Evolutionary conservation across 2,888 invertebrate genomes (phyloP).

Genomic region (Caenorhabditis parvicauda): DNA sequence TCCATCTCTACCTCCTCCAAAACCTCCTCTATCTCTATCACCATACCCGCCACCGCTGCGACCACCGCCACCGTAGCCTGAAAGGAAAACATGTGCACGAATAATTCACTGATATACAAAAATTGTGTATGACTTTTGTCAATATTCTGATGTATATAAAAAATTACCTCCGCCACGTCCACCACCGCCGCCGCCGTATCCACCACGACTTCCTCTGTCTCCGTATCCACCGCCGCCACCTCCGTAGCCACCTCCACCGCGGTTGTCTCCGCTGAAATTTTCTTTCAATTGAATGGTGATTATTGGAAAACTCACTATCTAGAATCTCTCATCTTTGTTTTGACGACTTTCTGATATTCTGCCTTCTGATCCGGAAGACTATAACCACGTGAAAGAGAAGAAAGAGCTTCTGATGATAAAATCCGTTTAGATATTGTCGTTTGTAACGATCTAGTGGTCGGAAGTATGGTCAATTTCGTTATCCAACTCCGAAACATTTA

Average conservation of each 20-base stretch:
- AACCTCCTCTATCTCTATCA: constrained; percentile 23
- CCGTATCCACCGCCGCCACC: constrained; percentile 10
- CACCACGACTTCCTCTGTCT: constrained; percentile 17
- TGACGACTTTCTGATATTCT: constrained; percentile 29
- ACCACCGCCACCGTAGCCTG: constrained; percentile 15
- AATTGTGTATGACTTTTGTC: not conserved
- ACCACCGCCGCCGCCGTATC: constrained; percentile 20
- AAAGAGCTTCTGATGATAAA: constrained; percentile 21
- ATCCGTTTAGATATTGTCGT: constrained; percentile 19
- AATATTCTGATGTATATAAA: too few relatives aligned
- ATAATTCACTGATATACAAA: not conserved
- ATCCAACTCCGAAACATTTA: too few relatives aligned
- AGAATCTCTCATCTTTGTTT: constrained; percentile 31
- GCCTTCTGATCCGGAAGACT: constrained; percentile 32
- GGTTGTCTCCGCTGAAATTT: too few relatives aligned
- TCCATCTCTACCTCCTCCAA: constrained; percentile 35
- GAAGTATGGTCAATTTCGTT: too few relatives aligned
- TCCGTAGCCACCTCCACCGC: constrained; percentile 8
- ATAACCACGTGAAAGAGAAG: too few relatives aligned
- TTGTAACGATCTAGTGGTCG: constrained; percentile 18
- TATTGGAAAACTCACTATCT: constrained; percentile 37
- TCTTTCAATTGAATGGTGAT: too few relatives aligned
- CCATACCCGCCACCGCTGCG: constrained; percentile 19
- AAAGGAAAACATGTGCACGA: too few relatives aligned
- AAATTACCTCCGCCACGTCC: constrained; percentile 26